phyloP scores from a whole-genome alignment of 2,888 invertebrate species.

The Pegoplata infirma region DNA sequence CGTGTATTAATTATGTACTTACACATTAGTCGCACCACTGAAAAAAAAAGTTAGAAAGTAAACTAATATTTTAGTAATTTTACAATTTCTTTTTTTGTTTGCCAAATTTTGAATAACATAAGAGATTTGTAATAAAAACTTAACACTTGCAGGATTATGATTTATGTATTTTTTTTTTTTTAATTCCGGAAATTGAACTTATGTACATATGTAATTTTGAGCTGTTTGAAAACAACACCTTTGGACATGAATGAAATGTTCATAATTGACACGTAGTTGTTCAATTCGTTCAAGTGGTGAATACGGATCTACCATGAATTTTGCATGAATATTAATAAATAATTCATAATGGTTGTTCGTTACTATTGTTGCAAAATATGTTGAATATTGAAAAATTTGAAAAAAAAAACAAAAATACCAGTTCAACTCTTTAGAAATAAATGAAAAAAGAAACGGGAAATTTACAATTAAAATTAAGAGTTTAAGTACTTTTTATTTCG shows the following conservation, averaged over 20 bases:
- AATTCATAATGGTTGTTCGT: neutral
- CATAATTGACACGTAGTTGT: neutral
- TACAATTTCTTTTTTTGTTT: neutral
- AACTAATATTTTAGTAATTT: neutral
- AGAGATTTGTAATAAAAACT: neutral
- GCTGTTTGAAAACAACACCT: neutral
- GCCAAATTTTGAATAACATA: neutral
- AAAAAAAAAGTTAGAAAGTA: too few species aligned
- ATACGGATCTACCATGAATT: neutral
- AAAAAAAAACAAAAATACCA: too few species aligned
- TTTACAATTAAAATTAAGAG: neutral
- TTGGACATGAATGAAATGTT: neutral
- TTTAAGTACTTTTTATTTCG: neutral
- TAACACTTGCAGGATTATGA: neutral
- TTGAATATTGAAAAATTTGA: neutral
- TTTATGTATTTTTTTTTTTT: too few species aligned
- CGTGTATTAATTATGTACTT: too few species aligned
- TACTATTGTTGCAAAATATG: neutral
- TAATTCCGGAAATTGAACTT: neutral
- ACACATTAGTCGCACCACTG: too few species aligned
- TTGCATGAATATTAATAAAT: neutral
- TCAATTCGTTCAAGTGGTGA: neutral
- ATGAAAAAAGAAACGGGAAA: neutral
- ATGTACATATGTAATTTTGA: neutral
- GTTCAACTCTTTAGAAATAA: neutral